Percentiles rank a stretch among this genome's conserved stretches.
Evolutionary conservation across 1,140 invertebrate genomes (phyloP).

Genomic region (Eurosta solidaginis): DNA sequence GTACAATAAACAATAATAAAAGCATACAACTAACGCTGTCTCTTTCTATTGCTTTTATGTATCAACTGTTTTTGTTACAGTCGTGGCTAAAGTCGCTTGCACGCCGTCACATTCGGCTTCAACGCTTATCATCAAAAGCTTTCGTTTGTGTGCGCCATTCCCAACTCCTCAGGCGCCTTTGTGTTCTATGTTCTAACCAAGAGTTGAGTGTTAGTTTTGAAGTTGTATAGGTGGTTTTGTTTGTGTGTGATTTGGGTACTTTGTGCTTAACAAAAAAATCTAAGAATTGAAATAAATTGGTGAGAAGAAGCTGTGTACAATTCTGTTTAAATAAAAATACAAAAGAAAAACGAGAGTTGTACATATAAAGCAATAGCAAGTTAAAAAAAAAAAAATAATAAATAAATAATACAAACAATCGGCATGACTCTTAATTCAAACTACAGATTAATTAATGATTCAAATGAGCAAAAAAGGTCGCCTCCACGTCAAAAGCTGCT

Average conservation of each 20-base stretch:
- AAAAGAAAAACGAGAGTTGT: neutral
- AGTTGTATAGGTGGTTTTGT: neutral
- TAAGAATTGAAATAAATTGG: constrained; percentile 58
- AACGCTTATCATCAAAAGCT: neutral
- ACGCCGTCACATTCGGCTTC: neutral
- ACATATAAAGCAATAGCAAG: neutral
- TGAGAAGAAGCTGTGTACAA: constrained; percentile 28
- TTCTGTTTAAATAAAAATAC: neutral
- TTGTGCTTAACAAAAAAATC: neutral
- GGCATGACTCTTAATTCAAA: neutral
- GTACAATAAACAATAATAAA: neutral
- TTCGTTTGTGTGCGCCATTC: neutral
- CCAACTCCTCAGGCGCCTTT: neutral
- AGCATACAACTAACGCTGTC: neutral
- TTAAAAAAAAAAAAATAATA: constrained; percentile 49
- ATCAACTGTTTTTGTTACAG: neutral
- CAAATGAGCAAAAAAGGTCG: neutral
- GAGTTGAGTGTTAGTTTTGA: constrained; percentile 8
- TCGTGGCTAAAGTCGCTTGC: constrained; percentile 24
- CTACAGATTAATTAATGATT: neutral
- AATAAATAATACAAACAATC: neutral
- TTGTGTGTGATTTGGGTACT: neutral
- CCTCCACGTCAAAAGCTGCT: too few species aligned
- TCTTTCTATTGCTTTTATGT: neutral
- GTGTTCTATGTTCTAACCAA: neutral